Percentiles rank a stretch among this genome's conserved stretches.
Evolutionary conservation across 2,888 invertebrate genomes (phyloP).

Genomic region (Mesorhabditis spiculigera): DNA sequence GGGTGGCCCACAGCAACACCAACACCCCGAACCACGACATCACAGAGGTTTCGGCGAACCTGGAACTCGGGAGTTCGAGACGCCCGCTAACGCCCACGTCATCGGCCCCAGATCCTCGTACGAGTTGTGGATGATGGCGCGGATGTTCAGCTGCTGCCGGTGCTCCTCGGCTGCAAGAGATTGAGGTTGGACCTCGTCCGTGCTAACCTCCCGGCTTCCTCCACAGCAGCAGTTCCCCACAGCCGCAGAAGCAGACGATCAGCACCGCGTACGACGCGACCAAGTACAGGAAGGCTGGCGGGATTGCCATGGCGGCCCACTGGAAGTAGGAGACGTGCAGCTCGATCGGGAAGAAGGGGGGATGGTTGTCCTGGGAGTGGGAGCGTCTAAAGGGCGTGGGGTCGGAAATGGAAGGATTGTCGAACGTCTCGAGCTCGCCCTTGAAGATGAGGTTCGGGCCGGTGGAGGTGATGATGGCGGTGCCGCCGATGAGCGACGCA

Average conservation of each 20-base stretch:
- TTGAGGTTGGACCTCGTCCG: background rate
- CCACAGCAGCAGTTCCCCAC: background rate
- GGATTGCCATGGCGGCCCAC: conserved; percentile 37
- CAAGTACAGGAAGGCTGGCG: conserved; percentile 28
- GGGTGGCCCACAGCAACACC: conserved; percentile 24
- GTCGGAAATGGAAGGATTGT: background rate
- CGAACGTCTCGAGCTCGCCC: conserved; percentile 29
- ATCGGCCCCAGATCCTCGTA: conserved; percentile 25
- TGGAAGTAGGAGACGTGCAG: conserved; percentile 29
- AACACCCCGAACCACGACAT: conserved; percentile 19
- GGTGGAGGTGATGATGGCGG: conserved; percentile 34
- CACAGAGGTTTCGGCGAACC: conserved; percentile 27
- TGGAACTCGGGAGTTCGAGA: conserved; percentile 8
- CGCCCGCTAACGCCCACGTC: conserved; percentile 12
- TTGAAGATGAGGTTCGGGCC: conserved; percentile 34
- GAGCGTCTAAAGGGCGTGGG: background rate
- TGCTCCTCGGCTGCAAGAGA: background rate
- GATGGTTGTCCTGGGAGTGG: too few species aligned
- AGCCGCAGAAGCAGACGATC: conserved; percentile 11
- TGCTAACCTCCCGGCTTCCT: background rate
- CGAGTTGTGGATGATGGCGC: conserved; percentile 18
- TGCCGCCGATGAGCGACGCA: conserved; percentile 34
- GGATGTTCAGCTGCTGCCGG: background rate
- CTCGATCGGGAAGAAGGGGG: background rate
- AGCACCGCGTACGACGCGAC: conserved; percentile 28